phyloP scores from a whole-genome alignment of 2,797 vertebrate genomes.

The Gallinago nigripennis region DNA sequence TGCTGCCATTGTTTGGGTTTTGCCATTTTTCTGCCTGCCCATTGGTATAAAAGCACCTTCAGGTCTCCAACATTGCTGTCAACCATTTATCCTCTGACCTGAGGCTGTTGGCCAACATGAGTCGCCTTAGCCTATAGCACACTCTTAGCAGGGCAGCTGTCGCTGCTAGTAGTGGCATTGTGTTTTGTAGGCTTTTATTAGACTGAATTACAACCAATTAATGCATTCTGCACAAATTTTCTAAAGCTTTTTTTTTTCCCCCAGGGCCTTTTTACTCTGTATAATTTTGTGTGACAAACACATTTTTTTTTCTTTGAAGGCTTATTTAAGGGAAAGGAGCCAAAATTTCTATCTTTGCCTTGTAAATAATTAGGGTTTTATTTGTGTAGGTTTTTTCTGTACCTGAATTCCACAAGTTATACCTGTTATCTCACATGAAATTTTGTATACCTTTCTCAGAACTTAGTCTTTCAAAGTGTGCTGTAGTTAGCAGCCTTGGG shows the following conservation, averaged over 20 bases:
- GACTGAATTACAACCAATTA: not conserved
- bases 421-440: not conserved
- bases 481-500: not conserved
- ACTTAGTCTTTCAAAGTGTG: not conserved
- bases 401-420: not conserved
- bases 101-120: constrained; percentile 78
- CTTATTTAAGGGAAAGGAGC: not conserved
- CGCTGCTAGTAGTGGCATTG: not conserved
- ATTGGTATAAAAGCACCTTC: constrained; percentile 47
- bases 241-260: not conserved
- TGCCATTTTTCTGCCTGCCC: constrained; percentile 70
- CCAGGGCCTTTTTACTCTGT: not conserved
- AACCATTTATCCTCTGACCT: constrained; percentile 77
- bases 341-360: not conserved
- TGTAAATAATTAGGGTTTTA: not conserved
- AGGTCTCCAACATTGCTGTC: constrained; percentile 23
- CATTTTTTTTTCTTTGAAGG: not conserved
- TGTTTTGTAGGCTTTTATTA: constrained; percentile 6
- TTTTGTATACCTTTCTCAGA: not conserved
- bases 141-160: constrained; percentile 68
- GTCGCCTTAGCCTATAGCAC: constrained; percentile 61
- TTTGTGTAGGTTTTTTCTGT: not conserved
- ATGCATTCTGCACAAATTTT: not conserved
- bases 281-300: constrained; percentile 2
- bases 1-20: constrained; percentile 60